Evolutionary conservation across 2,888 invertebrate genomes (phyloP).

Genomic region (Geophilus truncorum): DNA sequence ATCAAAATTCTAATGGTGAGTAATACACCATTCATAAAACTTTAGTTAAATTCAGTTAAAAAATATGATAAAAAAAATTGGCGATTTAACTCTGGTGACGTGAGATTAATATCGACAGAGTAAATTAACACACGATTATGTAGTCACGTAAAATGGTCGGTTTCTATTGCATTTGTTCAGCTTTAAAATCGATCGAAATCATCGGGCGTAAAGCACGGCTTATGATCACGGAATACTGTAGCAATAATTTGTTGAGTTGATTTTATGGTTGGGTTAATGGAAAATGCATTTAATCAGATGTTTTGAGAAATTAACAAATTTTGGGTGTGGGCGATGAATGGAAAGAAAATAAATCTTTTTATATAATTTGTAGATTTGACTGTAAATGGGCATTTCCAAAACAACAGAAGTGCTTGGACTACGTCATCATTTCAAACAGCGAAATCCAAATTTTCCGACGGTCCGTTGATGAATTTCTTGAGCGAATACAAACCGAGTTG

Average conservation of each 20-base stretch:
- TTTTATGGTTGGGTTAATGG: background rate
- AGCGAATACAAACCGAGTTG: background rate
- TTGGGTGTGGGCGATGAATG: background rate
- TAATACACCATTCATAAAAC: too few relatives aligned
- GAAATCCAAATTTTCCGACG: background rate
- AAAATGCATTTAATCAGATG: background rate
- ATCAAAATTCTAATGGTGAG: slow-evolving; percentile 28
- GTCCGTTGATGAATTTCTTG: background rate
- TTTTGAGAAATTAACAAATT: background rate
- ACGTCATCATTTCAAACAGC: background rate
- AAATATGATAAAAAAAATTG: too few relatives aligned
- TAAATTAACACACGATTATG: too few relatives aligned
- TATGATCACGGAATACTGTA: background rate
- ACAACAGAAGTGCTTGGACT: background rate
- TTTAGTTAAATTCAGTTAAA: too few relatives aligned
- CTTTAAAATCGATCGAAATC: background rate
- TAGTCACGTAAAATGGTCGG: background rate
- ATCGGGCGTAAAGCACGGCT: background rate
- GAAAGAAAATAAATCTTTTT: background rate
- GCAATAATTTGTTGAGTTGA: background rate
- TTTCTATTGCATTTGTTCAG: background rate
- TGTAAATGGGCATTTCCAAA: background rate
- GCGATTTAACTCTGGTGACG: too few relatives aligned
- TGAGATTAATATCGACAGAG: too few relatives aligned
- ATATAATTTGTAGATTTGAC: background rate